Evolutionary conservation across 2,113 vertebrate species (phyloP).

Genomic region (Hassar affinis): DNA sequence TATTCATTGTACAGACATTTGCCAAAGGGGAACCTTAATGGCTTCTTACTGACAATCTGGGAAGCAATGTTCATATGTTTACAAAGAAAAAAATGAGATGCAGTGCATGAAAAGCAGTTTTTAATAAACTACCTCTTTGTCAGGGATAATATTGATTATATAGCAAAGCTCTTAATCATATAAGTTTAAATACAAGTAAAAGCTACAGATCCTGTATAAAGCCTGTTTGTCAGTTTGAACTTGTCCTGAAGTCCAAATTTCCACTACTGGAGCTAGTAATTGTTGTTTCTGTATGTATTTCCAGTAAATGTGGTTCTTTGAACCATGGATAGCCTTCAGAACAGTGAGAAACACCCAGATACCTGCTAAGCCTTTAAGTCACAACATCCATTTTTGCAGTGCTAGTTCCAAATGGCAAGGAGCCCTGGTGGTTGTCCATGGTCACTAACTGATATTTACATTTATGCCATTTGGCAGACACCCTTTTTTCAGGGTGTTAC

Average conservation of each 20-base stretch:
- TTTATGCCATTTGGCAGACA: too few relatives aligned
- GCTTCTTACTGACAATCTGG: background rate
- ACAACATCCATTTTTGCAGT: background rate
- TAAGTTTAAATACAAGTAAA: too few relatives aligned
- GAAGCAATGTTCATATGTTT: background rate
- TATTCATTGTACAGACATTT: background rate
- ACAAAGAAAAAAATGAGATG: background rate
- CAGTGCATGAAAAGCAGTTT: too few relatives aligned
- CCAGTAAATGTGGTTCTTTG: background rate
- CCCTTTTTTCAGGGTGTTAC: too few relatives aligned
- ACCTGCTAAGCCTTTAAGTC: background rate
- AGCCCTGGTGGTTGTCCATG: too few relatives aligned
- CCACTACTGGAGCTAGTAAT: background rate
- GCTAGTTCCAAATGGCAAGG: background rate
- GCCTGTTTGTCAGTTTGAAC: background rate
- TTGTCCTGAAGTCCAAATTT: background rate
- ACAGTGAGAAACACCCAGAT: background rate
- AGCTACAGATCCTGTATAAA: background rate
- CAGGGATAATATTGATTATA: too few relatives aligned
- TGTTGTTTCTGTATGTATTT: background rate
- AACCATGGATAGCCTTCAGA: background rate
- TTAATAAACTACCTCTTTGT: too few relatives aligned
- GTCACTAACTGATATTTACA: too few relatives aligned
- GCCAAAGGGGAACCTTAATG: background rate
- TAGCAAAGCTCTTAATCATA: too few relatives aligned